These are phyloP conservation scores for Choloepus hoffmanni DNA, from an alignment of 2,113 vertebrate species.

Conservation along the genomic window DNA sequence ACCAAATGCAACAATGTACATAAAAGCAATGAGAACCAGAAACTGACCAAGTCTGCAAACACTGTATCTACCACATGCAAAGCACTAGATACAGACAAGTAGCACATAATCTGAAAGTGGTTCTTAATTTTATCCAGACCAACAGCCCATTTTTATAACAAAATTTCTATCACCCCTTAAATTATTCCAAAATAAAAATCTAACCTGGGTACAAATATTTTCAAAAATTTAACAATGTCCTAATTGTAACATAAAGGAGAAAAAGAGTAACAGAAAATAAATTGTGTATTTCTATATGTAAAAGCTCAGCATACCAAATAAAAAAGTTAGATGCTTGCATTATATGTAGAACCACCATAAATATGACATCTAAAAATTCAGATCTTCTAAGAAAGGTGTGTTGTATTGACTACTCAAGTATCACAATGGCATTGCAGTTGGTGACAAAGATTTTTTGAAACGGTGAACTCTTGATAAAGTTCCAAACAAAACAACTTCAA, in stretches of 20 bases:
- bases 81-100: slow-evolving; percentile 6
- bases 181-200: slow-evolving; percentile 38
- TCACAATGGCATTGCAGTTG: background rate
- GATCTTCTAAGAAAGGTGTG: background rate
- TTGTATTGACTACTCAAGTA: slow-evolving; percentile 17
- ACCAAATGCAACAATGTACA: slow-evolving; percentile 54
- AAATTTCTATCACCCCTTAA: background rate
- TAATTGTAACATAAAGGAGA: background rate
- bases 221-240: slow-evolving; percentile 5
- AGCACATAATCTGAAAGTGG: slow-evolving; percentile 30
- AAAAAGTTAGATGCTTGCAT: background rate
- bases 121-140: slow-evolving; percentile 19
- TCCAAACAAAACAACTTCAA: slow-evolving; percentile 52
- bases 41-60: background rate
- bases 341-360: background rate
- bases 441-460: slow-evolving; percentile 17
- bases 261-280: slow-evolving; percentile 10
- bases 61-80: slow-evolving; percentile 8
- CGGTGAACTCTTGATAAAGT: slow-evolving; percentile 38
- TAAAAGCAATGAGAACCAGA: slow-evolving; percentile 47
- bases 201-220: background rate
- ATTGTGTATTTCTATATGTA: background rate
- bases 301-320: background rate
- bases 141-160: slow-evolving; percentile 38
- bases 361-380: slow-evolving; percentile 16